Conservation (phyloP, 1,140 invertebrate species). For the Archegozetes longisetosus region DNA sequence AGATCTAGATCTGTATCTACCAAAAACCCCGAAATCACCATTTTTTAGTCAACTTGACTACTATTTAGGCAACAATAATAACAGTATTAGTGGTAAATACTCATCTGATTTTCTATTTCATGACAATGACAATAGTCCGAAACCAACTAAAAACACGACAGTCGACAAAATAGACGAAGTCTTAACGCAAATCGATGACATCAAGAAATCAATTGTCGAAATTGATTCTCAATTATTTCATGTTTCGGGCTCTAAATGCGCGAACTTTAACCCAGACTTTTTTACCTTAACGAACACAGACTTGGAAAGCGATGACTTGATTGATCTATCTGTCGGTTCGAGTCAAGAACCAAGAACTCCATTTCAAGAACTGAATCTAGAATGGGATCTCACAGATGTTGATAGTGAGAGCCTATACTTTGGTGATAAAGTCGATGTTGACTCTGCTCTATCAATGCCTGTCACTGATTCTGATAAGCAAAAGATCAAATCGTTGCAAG, state of each 20-base stretch:
- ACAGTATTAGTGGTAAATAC: background rate
- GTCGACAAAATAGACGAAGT: slow-evolving; percentile 10
- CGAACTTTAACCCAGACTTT: slow-evolving; percentile 12
- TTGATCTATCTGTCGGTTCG: background rate
- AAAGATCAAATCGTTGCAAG: slow-evolving; percentile 8
- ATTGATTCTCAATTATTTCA: slow-evolving; percentile 10
- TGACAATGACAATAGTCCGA: background rate
- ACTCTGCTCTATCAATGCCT: background rate
- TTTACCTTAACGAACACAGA: slow-evolving; percentile 1
- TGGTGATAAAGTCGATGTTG: background rate
- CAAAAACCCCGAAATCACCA: background rate
- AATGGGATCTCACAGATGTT: background rate
- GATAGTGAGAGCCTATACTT: background rate
- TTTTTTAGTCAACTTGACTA: background rate
- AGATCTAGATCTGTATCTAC: background rate
- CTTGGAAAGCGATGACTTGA: background rate
- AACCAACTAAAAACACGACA: background rate
- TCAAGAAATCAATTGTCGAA: slow-evolving; percentile 12
- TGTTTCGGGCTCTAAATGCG: slow-evolving; percentile 3
- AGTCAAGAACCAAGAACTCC: background rate
- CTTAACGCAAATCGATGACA: slow-evolving; percentile 10
- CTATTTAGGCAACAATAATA: background rate
- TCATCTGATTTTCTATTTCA: background rate
- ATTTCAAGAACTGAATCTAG: background rate
- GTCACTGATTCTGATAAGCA: slow-evolving; percentile 4